These are phyloP conservation scores for Lochmaea capreae DNA, from an alignment of 2,888 invertebrate genomes.

Conservation along the genomic window DNA sequence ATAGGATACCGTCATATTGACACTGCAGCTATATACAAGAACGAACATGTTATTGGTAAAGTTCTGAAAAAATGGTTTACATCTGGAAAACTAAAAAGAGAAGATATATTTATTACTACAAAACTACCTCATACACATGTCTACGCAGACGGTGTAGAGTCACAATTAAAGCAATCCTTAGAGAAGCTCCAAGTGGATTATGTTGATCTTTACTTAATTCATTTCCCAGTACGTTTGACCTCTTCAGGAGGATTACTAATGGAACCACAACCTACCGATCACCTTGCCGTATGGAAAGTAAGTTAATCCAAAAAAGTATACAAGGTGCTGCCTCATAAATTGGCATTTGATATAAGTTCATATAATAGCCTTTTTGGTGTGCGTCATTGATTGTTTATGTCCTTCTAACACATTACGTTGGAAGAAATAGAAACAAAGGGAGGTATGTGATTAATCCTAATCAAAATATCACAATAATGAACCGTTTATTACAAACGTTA, in stretches of 20 bases:
- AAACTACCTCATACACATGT: slow-evolving; percentile 78
- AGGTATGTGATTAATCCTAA: too few species aligned
- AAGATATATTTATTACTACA: slow-evolving; percentile 86
- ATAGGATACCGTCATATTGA: slow-evolving; percentile 81
- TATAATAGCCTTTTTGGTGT: too few species aligned
- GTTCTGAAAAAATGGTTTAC: slow-evolving; percentile 77
- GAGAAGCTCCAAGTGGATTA: slow-evolving; percentile 79
- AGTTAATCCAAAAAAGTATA: not conserved
- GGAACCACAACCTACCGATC: slow-evolving; percentile 75
- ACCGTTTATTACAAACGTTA: too few species aligned
- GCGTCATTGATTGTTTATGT: too few species aligned
- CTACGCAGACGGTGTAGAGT: slow-evolving; percentile 67
- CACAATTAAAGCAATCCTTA: slow-evolving; percentile 74
- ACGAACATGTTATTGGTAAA: slow-evolving; percentile 80
- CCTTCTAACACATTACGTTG: too few species aligned
- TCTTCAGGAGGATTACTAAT: too few species aligned
- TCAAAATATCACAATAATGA: too few species aligned
- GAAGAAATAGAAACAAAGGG: too few species aligned
- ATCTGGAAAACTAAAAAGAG: slow-evolving; percentile 68
- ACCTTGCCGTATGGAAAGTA: slow-evolving; percentile 13
- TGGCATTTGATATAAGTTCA: too few species aligned
- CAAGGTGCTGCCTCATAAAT: too few species aligned
- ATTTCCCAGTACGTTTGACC: slow-evolving; percentile 75
- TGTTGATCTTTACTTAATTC: slow-evolving; percentile 83
- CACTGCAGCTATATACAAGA: slow-evolving; percentile 81